Evolutionary conservation across 1,140 invertebrate species (phyloP), one percentile per base, ranked within the genome.

Genomic region (Copidosoma floridanum): DNA sequence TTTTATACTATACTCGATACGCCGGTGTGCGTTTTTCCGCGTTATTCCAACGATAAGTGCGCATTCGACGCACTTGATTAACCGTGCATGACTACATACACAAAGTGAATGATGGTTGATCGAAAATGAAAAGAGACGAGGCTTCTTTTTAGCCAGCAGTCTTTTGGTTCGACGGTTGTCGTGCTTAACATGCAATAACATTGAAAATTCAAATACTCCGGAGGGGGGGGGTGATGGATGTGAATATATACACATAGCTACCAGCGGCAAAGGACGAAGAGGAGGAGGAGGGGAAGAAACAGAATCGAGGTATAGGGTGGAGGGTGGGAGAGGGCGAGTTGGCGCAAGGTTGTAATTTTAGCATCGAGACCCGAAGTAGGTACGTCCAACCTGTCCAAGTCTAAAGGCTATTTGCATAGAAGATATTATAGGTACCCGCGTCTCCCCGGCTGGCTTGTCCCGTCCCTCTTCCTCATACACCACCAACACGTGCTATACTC

Each of bases 381-480:
- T 76, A 79, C 70, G 76, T 74, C 73, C 72, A 75, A 71, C 71
- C 76, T 75, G 72, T 78, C 72, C 74, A 78, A 78, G 75, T 78
- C 76, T 73, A 75, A 78, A 72, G 78, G 78, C 74, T 80, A 80
- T 80, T 80, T 80, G 77, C 77, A 80, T 78, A 78, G 76, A 71
- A 76, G 75, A 80, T 80, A 80, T 80, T 78, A 78, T 80, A 78
- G 71, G 76, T 69, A 71, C 64, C 63, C 65, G 64, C 65, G 53
- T 61, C 54, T 61, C 61, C 51, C 21, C 44, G 21, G 11, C 50
- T 23, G 16, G 40, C 37, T 63, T 58, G 47, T 61, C 51, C 62
- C 14, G 52, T 21, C 53, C 10, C 61, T 40, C 48, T 56, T 52
- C 57, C 59, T 26, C 24, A 12, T 52, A 8, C 35, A 24, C 35